Evolutionary conservation across 2,888 invertebrate species (phyloP), one percentile per base, ranked within the genome.

Genomic region (Rhagium mordax): DNA sequence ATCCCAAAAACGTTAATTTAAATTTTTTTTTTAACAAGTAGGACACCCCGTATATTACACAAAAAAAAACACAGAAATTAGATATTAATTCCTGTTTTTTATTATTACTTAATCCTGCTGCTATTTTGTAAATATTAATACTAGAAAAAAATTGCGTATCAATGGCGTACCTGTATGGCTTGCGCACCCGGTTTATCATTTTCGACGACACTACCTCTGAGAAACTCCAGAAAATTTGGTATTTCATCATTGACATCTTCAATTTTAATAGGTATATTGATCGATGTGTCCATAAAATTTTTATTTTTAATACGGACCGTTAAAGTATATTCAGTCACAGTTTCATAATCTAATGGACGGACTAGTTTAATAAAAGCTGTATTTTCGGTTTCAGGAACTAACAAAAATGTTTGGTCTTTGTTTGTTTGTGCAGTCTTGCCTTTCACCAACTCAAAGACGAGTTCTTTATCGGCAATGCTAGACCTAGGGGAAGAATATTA

Each of bases 231-330:
- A 84, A 98, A 97, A 79, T 93, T 92, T 0, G 94, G 98, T 79
- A 95, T 94, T 84, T 96, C 96, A 85, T 98, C 98, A 84, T 98
- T 98, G 0, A 96, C 96, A 85, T 98, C 97, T 84, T 92, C 90
- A 0, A 98, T 91, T 86, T 93, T 92, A 33, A 98, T 93, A 81
- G 92, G 92, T 64, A 96, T 91, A 68, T 93, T 92, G 13, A 94
- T 94, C 87, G 95, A 95, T 1, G 95, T 93, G 2, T 94, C 94
- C 85, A 96, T 88, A 82, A 93, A 92, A 84, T 93, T 93, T 81
- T 94, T 94, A 86, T 96, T 96, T 89, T 94, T 90, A 79, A 94
- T 95, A 79, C 95, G 91, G 82, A 97, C 93, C 41, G 96, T 96
- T 49, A 97, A 89, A 10, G 93, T 94, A 84, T 96, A 97, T 81